phyloP scores from a whole-genome alignment of 1,140 invertebrate species.

The Neodiprion fabricii region DNA sequence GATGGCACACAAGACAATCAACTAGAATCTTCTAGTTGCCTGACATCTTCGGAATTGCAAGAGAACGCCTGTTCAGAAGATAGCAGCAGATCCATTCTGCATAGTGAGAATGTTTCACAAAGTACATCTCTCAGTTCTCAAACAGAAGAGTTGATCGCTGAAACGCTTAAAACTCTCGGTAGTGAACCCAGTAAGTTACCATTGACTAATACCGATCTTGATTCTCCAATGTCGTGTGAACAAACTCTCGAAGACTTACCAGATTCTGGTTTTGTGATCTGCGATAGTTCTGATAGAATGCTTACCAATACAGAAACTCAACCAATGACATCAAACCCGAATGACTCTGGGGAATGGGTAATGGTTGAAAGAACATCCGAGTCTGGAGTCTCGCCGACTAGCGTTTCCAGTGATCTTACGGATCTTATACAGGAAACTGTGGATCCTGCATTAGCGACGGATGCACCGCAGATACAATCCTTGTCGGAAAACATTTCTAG shows the following conservation, averaged over 20 bases:
- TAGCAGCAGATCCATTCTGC: constrained; percentile 11
- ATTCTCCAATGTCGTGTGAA: constrained; percentile 57
- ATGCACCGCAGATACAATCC: constrained; percentile 39
- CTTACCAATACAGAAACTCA: constrained; percentile 49
- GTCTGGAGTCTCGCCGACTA: constrained; percentile 44
- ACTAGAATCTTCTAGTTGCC: neutral
- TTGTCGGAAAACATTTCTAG: constrained; percentile 49
- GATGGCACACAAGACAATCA: neutral
- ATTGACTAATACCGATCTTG: constrained; percentile 47
- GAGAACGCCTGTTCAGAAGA: constrained; percentile 9
- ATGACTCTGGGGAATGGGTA: constrained; percentile 52
- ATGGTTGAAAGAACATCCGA: constrained; percentile 48
- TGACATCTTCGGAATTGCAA: neutral
- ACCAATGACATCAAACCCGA: constrained; percentile 35
- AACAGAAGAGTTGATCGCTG: constrained; percentile 13
- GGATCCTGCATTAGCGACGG: constrained; percentile 45
- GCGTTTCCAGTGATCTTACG: constrained; percentile 47
- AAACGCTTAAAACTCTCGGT: constrained; percentile 13
- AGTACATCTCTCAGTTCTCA: constrained; percentile 18
- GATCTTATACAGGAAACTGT: constrained; percentile 43
- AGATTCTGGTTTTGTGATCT: constrained; percentile 54
- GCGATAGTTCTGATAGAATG: constrained; percentile 52
- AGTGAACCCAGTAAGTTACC: constrained; percentile 28
- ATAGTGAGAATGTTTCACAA: constrained; percentile 21
- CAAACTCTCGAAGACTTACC: constrained; percentile 51